Evolutionary conservation across 2,888 invertebrate species (phyloP), one percentile per base, ranked within the genome.

Genomic region (Clitarchus hookeri): DNA sequence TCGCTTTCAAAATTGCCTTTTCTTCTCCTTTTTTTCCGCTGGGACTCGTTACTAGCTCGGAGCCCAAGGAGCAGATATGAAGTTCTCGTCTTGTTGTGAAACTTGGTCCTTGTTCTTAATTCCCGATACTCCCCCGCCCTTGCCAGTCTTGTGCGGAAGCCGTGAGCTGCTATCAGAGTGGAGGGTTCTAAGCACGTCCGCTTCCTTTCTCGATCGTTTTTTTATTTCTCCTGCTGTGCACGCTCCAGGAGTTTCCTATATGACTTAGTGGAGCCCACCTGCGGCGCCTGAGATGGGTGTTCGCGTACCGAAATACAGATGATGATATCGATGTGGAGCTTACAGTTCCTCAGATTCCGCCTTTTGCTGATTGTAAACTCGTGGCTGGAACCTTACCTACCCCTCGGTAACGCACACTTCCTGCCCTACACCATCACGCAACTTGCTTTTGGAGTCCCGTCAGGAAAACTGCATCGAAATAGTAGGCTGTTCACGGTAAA

Each of bases 171-270:
- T 65, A 65, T 65, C 65, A 65, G 65, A 65, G 65, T 65, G 16
- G 16, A 11, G 65, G 65, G 65, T 65, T 65, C 65, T 65, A 1
- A 11, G 65, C 65, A 65, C 65, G 65, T 65, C 16, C 65, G 19
- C 65, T 65, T 65, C 65, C 65, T 65, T 65, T 65, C 65, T n/a
- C 65, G 19, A 65, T 9, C n/a, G 11, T 65, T 65, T 53, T 53
- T 53, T 53, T 53, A 4, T n/a, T 4, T 65, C 1, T 23, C 16
- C n/a, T 23, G 19, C 65, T 65, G 65, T 65, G 19, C 65, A 19
- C 8, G 65, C 65, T 65, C 65, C 65, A 65, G n/a, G 65, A 65
- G 65, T 65, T 65, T 65, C 65, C 65, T 65, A 65, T 65, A 65
- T 65, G 65, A 65, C 16, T 65, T 65, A 65, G 19, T 4, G 23